Evolutionary conservation across 2,888 invertebrate genomes (phyloP).

Genomic region (Rhagium mordax): DNA sequence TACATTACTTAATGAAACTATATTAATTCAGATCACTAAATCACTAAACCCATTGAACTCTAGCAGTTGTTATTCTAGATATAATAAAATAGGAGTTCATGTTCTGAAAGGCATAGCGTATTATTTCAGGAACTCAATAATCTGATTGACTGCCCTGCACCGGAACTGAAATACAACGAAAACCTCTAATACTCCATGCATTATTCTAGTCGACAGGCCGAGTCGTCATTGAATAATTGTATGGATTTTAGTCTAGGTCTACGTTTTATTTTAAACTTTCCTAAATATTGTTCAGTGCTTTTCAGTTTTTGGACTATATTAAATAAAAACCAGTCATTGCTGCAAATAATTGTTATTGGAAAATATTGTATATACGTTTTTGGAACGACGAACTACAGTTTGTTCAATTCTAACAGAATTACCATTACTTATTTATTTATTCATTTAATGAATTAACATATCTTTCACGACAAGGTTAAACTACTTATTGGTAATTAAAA

Average conservation of each 20-base stretch:
- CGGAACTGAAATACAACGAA: conserved; percentile 12
- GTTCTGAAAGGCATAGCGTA: conserved; percentile 15
- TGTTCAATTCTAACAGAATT: no score
- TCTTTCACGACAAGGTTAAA: no score
- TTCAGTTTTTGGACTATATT: no score
- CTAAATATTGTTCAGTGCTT: no score
- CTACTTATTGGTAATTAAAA: no score
- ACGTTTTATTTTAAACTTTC: no score
- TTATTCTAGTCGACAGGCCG: conserved; percentile 8
- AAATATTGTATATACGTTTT: no score
- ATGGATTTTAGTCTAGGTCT: background rate
- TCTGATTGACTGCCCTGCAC: conserved; percentile 20
- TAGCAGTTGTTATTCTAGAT: conserved; percentile 16
- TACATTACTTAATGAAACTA: background rate
- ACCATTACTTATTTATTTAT: no score
- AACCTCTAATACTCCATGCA: conserved; percentile 4
- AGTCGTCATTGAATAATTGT: background rate
- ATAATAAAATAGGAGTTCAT: conserved; percentile 16
- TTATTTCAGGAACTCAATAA: conserved; percentile 26
- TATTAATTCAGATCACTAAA: background rate
- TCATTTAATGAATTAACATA: no score
- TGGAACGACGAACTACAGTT: no score
- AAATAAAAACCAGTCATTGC: no score
- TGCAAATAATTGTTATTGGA: no score
- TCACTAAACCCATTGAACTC: background rate